Evolutionary conservation across 1,140 invertebrate genomes (phyloP).

Genomic region (Drosophila dunni): DNA sequence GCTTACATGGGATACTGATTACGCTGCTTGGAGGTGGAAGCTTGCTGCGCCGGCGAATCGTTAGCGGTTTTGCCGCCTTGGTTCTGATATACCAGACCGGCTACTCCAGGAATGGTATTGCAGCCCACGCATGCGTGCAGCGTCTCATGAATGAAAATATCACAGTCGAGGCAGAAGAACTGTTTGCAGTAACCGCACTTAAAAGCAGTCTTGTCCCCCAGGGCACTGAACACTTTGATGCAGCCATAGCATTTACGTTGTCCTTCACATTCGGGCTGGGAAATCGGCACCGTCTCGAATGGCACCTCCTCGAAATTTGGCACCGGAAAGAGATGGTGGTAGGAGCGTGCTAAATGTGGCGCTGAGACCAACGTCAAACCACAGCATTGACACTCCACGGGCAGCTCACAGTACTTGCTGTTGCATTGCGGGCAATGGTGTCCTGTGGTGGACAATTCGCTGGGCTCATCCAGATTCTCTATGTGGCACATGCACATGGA

Average conservation of each 20-base stretch:
- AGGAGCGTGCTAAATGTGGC: conserved; percentile 97
- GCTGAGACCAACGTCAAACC: conserved; percentile 98
- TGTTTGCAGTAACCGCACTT: conserved; percentile 92
- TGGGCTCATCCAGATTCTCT: conserved; percentile 89
- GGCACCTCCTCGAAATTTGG: conserved; percentile 91
- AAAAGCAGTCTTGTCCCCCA: conserved; percentile 91
- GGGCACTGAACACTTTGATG: conserved; percentile 87
- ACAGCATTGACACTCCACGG: conserved; percentile 97
- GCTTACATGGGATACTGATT: conserved; percentile 46
- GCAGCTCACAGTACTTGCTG: conserved; percentile 98
- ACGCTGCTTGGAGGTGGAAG: conserved; percentile 57
- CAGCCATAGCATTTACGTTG: conserved; percentile 88
- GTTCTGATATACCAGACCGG: conserved; percentile 67
- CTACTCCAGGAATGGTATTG: conserved; percentile 85
- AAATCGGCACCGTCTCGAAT: conserved; percentile 85
- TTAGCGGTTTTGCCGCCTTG: conserved; percentile 43
- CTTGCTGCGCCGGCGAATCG: conserved; percentile 6
- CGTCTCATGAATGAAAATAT: conserved; percentile 96
- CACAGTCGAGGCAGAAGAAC: conserved; percentile 96
- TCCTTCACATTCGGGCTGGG: conserved; percentile 53
- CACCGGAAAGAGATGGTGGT: conserved; percentile 98
- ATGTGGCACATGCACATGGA: conserved; percentile 96
- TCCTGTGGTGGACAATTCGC: conserved; percentile 89
- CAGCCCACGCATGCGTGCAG: conserved; percentile 98
- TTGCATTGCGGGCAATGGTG: conserved; percentile 98